Evolutionary conservation across 2,888 invertebrate species (phyloP), one percentile per base, ranked within the genome.

Genomic region (Drosophila yooni): DNA sequence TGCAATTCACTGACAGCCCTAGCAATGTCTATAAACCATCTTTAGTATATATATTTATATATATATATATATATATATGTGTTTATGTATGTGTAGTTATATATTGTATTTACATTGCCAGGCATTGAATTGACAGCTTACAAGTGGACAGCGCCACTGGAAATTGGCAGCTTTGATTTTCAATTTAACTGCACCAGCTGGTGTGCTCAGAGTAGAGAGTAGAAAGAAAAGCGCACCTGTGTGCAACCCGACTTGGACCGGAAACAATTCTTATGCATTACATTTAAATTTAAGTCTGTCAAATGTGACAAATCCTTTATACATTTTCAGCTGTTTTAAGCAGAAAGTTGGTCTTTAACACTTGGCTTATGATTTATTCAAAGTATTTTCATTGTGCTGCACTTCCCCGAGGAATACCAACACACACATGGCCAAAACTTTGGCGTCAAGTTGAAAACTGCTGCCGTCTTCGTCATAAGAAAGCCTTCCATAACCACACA

Each of bases 91-190:
- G 11, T 43, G 46, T 10, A n/a, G 8, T 53, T 38, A n/a, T 75
- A 69, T 79, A 75, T 74, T 76, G 76, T 81, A 81, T 87, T 82
- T 89, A 82, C 77, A 77, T 82, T 74, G 88, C 66, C 61, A 69
- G 82, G 76, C 64, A 73, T 76, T 84, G 77, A 68, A 80, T 73
- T 84, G 85, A 84, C 89, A 85, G 82, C 54, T 69, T 61, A 46
- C 59, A 60, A 72, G 48, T 74, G 79, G 78, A 74, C 74, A 68
- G 34, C 33, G 50, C 36, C 62, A 50, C n/a, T 43, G 25, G 29
- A 71, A 81, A 89, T 88, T 89, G 89, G 88, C 85, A 82, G 85
- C 74, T 82, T 70, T 70, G 85, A 85, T 89, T 88, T 86, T 84
- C 89, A 84, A 85, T 85, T 85, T 89, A 74, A 70, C 61, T 68